phyloP scores from a whole-genome alignment of 2,113 vertebrate species.

The Condylura cristata region DNA sequence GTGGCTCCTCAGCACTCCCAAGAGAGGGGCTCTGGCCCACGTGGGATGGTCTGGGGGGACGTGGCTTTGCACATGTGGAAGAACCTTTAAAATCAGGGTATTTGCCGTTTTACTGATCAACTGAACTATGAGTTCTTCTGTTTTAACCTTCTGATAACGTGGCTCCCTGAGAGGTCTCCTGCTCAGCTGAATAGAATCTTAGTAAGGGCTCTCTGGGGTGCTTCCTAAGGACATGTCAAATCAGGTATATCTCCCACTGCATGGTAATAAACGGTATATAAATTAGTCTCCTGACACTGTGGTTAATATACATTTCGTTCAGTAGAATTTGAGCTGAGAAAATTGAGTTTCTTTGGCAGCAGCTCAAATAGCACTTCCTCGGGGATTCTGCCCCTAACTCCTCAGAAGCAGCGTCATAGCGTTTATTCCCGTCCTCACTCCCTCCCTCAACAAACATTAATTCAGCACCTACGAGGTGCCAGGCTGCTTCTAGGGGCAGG shows the following conservation, averaged over 20 bases:
- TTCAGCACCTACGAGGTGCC: background rate
- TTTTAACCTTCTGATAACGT: background rate
- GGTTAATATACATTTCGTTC: constrained; percentile 36
- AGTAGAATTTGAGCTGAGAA: constrained; percentile 37
- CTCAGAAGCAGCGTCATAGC: background rate
- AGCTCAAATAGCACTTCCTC: background rate
- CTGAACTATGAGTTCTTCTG: background rate
- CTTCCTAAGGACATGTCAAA: constrained; percentile 46
- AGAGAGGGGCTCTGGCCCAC: background rate
- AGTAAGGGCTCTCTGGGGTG: background rate
- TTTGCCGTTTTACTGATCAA: background rate
- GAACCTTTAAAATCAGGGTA: background rate
- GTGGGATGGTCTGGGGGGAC: background rate
- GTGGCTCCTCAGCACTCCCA: background rate
- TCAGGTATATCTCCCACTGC: background rate
- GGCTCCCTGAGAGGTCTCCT: background rate
- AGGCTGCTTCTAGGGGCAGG: background rate
- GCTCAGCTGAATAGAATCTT: background rate
- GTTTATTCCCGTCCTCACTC: background rate
- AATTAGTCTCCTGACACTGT: constrained; percentile 43
- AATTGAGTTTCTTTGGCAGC: constrained; percentile 46
- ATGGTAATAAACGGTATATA: constrained; percentile 54
- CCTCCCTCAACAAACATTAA: background rate
- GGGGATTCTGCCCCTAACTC: background rate
- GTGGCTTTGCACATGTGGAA: background rate